A percentile compares a stretch with the other conserved stretches of the same genome.
phyloP scores from a whole-genome alignment of 1,140 invertebrate species.

The Drosophila bocki region DNA sequence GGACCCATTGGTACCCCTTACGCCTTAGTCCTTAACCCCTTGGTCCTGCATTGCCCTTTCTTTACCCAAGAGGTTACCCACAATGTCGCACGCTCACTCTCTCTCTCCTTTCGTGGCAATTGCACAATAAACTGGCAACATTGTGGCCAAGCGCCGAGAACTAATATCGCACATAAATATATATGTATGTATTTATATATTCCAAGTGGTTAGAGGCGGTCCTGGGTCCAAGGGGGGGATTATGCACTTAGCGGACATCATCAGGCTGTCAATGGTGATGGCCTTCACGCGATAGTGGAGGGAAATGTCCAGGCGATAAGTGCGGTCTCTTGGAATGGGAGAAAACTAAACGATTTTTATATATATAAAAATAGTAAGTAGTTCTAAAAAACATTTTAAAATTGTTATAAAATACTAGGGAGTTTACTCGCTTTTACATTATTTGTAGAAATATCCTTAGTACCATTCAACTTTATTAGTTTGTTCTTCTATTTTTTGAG shows the following conservation, averaged over 20 bases:
- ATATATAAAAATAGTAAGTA: neutral
- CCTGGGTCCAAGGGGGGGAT: neutral
- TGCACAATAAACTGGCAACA: conserved; percentile 77
- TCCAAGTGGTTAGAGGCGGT: conserved; percentile 11
- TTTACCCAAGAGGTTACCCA: neutral
- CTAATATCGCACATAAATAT: conserved; percentile 70
- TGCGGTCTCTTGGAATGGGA: neutral
- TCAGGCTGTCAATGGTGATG: conserved; percentile 46
- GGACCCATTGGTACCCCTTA: conserved; percentile 2
- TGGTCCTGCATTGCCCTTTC: neutral
- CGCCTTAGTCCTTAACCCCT: conserved; percentile 7
- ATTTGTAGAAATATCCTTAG: neutral
- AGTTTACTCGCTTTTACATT: neutral
- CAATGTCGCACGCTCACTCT: conserved; percentile 43
- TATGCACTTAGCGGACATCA: conserved; percentile 52
- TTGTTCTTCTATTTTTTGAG: neutral
- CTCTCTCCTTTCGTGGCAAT: conserved; percentile 43
- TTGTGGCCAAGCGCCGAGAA: conserved; percentile 55
- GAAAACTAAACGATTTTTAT: neutral
- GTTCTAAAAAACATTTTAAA: too few species aligned
- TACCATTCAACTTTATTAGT: too few species aligned
- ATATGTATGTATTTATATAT: conserved; percentile 44
- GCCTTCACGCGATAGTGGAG: conserved; percentile 16
- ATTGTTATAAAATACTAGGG: neutral
- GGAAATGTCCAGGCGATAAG: neutral